phyloP scores from a whole-genome alignment of 2,797 vertebrate species.

The Melanogrammus aeglefinus region DNA sequence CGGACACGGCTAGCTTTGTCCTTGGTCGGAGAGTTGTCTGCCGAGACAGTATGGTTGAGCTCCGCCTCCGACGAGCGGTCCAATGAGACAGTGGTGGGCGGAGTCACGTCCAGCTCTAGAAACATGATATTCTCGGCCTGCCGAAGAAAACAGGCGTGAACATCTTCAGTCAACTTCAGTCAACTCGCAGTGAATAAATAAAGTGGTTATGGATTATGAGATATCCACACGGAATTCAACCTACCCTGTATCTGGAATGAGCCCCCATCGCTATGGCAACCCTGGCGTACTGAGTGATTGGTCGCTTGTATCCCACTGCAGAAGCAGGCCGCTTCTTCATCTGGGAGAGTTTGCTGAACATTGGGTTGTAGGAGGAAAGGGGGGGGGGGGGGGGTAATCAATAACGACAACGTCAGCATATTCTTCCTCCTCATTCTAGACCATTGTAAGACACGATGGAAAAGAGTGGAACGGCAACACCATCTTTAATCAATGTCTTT shows the following conservation, averaged over 20 bases:
- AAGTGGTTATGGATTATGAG: background rate
- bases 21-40: constrained; percentile 77
- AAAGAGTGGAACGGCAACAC: background rate
- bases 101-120: constrained; percentile 88
- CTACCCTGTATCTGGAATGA: constrained; percentile 88
- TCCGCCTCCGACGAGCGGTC: constrained; percentile 74
- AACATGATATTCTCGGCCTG: constrained; percentile 96
- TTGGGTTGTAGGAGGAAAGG: background rate
- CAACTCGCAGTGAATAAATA: background rate
- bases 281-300: constrained; percentile 89
- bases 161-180: constrained; percentile 13
- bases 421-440: background rate
- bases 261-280: constrained; percentile 90
- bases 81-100: constrained; percentile 80
- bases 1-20: constrained; percentile 76
- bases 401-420: background rate
- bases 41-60: constrained; percentile 71
- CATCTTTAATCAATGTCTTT: background rate
- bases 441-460: background rate
- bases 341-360: constrained; percentile 77
- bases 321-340: constrained; percentile 90
- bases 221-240: constrained; percentile 19
- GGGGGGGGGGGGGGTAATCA: constrained; percentile 14
- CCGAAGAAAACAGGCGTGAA: background rate
- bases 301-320: constrained; percentile 93